Evolutionary conservation across 2,113 vertebrate genomes (phyloP).

Genomic region (Hydropotes inermis): DNA sequence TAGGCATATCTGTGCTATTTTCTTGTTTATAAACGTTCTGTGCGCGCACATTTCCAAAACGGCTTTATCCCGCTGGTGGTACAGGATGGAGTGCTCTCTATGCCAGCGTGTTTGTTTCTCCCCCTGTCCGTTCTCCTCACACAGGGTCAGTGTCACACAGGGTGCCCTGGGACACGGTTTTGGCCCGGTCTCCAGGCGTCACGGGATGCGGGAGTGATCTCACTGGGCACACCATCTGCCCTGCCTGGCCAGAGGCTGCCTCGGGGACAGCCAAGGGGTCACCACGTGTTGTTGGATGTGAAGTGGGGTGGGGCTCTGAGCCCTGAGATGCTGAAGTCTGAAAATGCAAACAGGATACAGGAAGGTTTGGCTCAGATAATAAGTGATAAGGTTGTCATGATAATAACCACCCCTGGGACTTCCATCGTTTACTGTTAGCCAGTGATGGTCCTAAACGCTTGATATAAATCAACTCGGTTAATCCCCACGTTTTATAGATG

Average conservation of each 20-base stretch:
- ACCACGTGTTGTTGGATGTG: neutral
- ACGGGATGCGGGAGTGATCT: slow-evolving; percentile 63
- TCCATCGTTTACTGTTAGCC: fast-evolving
- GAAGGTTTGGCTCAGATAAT: neutral
- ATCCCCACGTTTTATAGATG: neutral
- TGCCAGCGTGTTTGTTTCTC: neutral
- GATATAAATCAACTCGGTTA: neutral
- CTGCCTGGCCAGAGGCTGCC: slow-evolving; percentile 52
- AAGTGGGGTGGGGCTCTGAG: neutral
- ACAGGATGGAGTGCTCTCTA: neutral
- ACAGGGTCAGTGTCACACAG: neutral
- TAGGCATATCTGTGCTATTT: fast-evolving
- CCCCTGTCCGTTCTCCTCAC: neutral
- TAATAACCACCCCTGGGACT: too few relatives aligned
- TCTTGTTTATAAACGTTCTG: neutral
- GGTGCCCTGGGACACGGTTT: slow-evolving; percentile 53
- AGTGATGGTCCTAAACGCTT: neutral
- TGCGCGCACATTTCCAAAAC: neutral
- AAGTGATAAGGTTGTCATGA: neutral
- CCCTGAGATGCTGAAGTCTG: neutral
- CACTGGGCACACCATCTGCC: slow-evolving; percentile 65
- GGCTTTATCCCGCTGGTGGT: neutral
- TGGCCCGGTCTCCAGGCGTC: slow-evolving; percentile 55
- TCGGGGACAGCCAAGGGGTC: neutral
- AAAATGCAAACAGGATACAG: neutral